Conservation (phyloP, 2,888 invertebrate genomes). For the Falcaria lacertinaria region DNA sequence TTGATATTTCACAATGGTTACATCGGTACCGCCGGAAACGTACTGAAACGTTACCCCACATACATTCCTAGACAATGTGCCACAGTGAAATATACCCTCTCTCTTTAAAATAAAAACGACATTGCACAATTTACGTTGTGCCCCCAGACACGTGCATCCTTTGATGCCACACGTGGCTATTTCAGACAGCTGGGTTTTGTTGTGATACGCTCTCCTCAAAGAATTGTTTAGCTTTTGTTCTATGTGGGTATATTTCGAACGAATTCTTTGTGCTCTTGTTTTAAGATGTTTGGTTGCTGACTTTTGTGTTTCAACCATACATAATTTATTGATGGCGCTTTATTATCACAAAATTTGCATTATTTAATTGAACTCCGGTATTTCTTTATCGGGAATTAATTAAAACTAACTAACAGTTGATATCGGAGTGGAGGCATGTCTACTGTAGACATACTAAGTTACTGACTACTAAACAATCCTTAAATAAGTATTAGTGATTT, state of each 20-base stretch:
- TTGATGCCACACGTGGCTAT: conserved; percentile 46
- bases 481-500: no score
- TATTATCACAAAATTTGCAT: background rate
- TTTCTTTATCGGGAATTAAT: background rate
- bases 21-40: no score
- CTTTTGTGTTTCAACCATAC: background rate
- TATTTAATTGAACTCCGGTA: background rate
- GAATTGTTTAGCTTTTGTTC: conserved; percentile 22
- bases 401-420: no score
- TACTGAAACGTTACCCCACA: background rate
- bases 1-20: background rate
- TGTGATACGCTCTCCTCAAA: conserved; percentile 40
- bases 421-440: no score
- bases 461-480: no score
- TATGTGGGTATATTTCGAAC: conserved; percentile 6
- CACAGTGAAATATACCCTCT: background rate
- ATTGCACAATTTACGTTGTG: conserved; percentile 7
- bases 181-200: conserved; percentile 53
- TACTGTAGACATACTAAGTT: no score
- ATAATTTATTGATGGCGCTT: background rate
- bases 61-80: background rate
- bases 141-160: conserved; percentile 28
- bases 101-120: background rate
- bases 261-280: conserved; percentile 6
- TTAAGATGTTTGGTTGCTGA: background rate